Evolutionary conservation across 2,797 vertebrate species (phyloP).

Genomic region (Monodelphis domestica): DNA sequence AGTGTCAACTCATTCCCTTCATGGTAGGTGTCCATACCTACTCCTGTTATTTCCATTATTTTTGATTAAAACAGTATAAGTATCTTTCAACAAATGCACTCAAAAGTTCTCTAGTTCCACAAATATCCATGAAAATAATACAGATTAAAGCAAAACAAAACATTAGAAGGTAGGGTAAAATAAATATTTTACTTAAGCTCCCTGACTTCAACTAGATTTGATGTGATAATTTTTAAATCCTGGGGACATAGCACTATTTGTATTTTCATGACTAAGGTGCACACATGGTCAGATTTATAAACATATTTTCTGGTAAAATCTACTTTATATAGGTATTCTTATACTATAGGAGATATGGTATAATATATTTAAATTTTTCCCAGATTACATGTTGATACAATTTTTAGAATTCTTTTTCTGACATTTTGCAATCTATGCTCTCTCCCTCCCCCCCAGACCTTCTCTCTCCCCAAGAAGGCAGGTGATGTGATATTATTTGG

Average conservation of each 20-base stretch:
- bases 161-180: not conserved
- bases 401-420: too few relatives aligned
- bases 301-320: not conserved
- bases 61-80: not conserved
- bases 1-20: not conserved
- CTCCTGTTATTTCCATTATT: not conserved
- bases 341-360: not conserved
- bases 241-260: not conserved
- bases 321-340: not conserved
- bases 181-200: not conserved
- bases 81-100: not conserved
- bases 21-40: not conserved
- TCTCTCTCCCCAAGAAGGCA: too few relatives aligned
- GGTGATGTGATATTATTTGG: too few relatives aligned
- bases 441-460: too few relatives aligned
- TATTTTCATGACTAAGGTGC: conserved; percentile 30
- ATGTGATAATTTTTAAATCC: not conserved
- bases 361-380: not conserved
- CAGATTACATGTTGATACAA: too few relatives aligned
- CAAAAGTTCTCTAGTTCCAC: not conserved
- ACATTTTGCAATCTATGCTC: too few relatives aligned
- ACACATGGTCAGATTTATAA: not conserved
- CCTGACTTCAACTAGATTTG: not conserved
- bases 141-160: not conserved
- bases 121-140: not conserved